These are phyloP conservation scores for Ceratina australensis DNA, from an alignment of 1,140 invertebrate genomes.

Conservation along the genomic window DNA sequence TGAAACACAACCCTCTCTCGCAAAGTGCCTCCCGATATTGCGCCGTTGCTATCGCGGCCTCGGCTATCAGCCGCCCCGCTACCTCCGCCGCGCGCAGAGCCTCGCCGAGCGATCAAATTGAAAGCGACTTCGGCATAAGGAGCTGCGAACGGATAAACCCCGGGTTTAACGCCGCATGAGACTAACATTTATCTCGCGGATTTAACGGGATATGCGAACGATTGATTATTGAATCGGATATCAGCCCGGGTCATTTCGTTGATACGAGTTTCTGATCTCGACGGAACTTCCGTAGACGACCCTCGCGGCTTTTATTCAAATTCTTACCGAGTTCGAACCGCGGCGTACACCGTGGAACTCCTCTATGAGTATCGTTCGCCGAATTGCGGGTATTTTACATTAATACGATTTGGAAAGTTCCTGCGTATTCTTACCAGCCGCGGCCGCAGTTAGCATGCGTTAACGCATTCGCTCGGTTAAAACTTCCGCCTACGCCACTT, in stretches of 20 bases:
- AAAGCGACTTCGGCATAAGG: constrained; percentile 14
- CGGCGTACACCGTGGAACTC: not conserved
- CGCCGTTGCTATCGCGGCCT: constrained; percentile 30
- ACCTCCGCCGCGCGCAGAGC: constrained; percentile 38
- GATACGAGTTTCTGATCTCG: constrained; percentile 41
- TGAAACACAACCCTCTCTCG: constrained; percentile 52
- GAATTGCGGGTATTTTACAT: constrained; percentile 58
- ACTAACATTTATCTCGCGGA: not conserved
- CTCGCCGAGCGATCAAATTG: constrained; percentile 38
- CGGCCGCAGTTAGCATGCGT: constrained; percentile 48
- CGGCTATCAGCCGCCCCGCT: too few relatives aligned
- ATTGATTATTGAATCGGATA: constrained; percentile 8
- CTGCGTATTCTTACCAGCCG: constrained; percentile 45
- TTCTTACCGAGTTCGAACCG: constrained; percentile 6
- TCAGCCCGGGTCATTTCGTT: not conserved
- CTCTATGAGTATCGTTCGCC: constrained; percentile 43
- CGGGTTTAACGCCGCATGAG: not conserved
- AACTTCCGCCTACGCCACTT: constrained; percentile 15
- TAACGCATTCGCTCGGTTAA: constrained; percentile 43
- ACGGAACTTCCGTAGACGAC: constrained; percentile 23
- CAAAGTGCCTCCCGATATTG: constrained; percentile 28
- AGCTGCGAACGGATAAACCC: not conserved
- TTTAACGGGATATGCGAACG: not conserved
- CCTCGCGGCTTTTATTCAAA: constrained; percentile 49
- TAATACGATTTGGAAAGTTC: constrained; percentile 56